Conservation (phyloP, 2,113 vertebrate genomes). For the Centropristis striata region DNA sequence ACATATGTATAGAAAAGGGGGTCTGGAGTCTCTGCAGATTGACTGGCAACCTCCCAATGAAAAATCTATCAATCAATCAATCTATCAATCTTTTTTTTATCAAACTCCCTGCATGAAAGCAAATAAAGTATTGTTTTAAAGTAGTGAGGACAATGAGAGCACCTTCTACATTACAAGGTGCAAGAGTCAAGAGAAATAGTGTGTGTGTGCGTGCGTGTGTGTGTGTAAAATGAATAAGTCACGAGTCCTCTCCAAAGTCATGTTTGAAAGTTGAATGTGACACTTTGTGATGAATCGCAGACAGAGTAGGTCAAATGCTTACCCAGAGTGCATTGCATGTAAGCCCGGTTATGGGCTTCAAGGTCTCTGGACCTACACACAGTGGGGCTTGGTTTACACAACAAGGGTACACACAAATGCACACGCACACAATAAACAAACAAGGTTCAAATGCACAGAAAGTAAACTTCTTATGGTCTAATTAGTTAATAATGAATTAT, state of each 20-base stretch:
- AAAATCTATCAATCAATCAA: too few species aligned
- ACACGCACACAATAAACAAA: neutral
- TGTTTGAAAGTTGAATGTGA: neutral
- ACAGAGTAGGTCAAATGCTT: neutral
- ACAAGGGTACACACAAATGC: neutral
- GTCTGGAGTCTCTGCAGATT: too few species aligned
- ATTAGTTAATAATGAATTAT: neutral
- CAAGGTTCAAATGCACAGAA: neutral
- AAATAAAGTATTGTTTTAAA: neutral
- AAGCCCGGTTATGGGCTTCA: neutral
- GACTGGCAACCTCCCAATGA: neutral
- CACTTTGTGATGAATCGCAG: neutral
- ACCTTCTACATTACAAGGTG: neutral
- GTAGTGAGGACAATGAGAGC: neutral
- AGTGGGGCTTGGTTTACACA: neutral
- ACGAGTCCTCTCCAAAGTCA: neutral
- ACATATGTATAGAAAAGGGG: too few species aligned
- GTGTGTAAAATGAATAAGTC: neutral
- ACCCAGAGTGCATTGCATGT: neutral
- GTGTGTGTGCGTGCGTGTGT: neutral
- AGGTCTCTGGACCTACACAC: neutral
- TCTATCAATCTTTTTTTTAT: neutral
- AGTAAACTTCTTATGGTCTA: neutral
- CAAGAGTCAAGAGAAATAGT: neutral
- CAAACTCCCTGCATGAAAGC: neutral